A percentile compares a stretch with the other conserved stretches of the same genome.
These are phyloP conservation scores for Oxystoma pomonae DNA, from an alignment of 2,888 invertebrate species.

Conservation along the genomic window DNA sequence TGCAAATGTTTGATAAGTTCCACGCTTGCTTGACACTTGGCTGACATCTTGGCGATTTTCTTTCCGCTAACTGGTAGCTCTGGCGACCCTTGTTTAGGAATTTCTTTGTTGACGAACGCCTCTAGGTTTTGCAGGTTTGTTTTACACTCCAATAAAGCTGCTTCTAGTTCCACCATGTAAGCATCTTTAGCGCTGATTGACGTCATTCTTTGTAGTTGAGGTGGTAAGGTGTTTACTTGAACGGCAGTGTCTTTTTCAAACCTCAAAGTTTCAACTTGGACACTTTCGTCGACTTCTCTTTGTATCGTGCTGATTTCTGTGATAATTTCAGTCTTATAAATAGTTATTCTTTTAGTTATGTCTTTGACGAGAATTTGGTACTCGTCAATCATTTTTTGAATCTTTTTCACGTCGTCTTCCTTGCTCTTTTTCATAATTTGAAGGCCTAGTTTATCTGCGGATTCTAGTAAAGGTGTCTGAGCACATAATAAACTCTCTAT, in stretches of 20 bases:
- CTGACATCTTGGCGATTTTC: conserved; percentile 70
- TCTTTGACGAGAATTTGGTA: conserved; percentile 62
- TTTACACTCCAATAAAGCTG: conserved; percentile 69
- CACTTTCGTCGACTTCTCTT: conserved; percentile 55
- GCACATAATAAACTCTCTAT: conserved; percentile 56
- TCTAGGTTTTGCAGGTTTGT: conserved; percentile 64
- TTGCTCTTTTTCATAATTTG: conserved; percentile 57
- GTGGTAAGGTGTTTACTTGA: conserved; percentile 76
- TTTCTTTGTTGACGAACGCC: conserved; percentile 57
- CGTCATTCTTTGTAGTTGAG: conserved; percentile 56
- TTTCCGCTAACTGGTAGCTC: conserved; percentile 63
- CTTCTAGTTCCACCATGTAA: conserved; percentile 69
- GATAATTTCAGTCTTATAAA: conserved; percentile 46
- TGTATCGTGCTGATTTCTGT: conserved; percentile 38
- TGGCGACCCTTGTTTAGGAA: conserved; percentile 51
- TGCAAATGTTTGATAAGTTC: conserved; percentile 80
- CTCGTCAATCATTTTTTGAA: conserved; percentile 61
- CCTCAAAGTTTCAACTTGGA: conserved; percentile 69
- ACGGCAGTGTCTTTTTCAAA: conserved; percentile 74
- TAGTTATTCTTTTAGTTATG: conserved; percentile 52
- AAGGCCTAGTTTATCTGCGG: conserved; percentile 58
- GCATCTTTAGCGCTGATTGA: conserved; percentile 79
- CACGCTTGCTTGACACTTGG: conserved; percentile 74
- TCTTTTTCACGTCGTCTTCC: conserved; percentile 52
- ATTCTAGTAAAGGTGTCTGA: conserved; percentile 51